These are phyloP conservation scores for Tiliacea aurago DNA, from an alignment of 2,888 invertebrate genomes.

Conservation along the genomic window DNA sequence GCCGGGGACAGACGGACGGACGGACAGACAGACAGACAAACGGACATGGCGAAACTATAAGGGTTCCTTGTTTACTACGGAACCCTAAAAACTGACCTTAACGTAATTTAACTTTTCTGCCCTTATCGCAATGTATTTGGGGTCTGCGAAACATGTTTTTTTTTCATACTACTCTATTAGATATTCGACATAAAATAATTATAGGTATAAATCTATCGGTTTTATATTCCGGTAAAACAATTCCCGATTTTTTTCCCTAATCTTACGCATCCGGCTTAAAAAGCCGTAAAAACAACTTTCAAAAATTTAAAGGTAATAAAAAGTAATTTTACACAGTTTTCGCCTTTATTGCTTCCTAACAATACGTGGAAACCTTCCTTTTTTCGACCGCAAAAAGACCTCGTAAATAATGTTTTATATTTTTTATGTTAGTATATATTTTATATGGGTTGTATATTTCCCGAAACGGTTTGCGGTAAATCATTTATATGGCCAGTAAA, in stretches of 20 bases:
- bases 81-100: too few species aligned
- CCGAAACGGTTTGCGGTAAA: slow-evolving; percentile 79
- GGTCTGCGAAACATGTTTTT: too few species aligned
- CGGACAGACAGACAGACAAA: too few species aligned
- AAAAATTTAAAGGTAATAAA: slow-evolving; percentile 60
- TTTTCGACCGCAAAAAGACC: slow-evolving; percentile 73
- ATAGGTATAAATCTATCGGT: background rate
- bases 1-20: too few species aligned
- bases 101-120: too few species aligned
- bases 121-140: too few species aligned
- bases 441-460: slow-evolving; percentile 70
- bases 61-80: too few species aligned
- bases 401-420: slow-evolving; percentile 77
- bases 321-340: slow-evolving; percentile 59
- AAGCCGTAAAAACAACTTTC: slow-evolving; percentile 48
- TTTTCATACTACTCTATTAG: too few species aligned
- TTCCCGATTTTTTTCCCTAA: slow-evolving; percentile 15
- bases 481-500: slow-evolving; percentile 83
- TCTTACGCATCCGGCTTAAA: slow-evolving; percentile 56
- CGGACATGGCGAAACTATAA: too few species aligned
- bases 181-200: too few species aligned
- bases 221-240: slow-evolving; percentile 13
- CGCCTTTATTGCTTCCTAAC: slow-evolving; percentile 67
- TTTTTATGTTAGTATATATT: slow-evolving; percentile 60
- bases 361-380: slow-evolving; percentile 65